A percentile compares a stretch with the other conserved stretches of the same genome.
Conservation (phyloP, 2,113 vertebrate genomes). For the Sceloporus undulatus region DNA sequence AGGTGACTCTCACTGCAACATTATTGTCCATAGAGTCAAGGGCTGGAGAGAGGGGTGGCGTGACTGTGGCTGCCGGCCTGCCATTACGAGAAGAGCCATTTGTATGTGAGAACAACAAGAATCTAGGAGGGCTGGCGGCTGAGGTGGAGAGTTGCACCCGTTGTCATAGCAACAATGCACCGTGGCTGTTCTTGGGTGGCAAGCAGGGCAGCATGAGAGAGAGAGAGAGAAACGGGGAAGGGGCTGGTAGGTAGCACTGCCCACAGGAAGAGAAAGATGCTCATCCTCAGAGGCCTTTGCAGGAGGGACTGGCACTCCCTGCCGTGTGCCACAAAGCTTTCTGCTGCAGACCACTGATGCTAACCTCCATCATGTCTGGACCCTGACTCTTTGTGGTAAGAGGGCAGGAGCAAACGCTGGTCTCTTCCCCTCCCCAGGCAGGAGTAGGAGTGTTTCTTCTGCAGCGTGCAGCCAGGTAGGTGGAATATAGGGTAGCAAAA, state of each 20-base stretch:
- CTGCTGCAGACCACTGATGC: background rate
- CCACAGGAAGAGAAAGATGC: background rate
- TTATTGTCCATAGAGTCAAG: background rate
- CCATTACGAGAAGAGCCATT: background rate
- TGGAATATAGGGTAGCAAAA: background rate
- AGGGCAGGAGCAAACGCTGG: too few relatives aligned
- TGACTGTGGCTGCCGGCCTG: conserved; percentile 9
- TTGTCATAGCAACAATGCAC: conserved; percentile 10
- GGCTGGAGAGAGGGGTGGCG: background rate
- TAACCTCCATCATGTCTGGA: background rate
- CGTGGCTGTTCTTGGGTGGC: background rate
- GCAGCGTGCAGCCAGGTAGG: background rate
- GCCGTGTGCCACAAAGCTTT: background rate
- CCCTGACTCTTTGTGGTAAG: background rate
- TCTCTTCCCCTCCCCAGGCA: background rate
- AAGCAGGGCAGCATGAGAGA: background rate
- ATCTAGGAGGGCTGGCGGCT: background rate
- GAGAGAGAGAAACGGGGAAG: background rate
- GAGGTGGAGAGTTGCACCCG: background rate
- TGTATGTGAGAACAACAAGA: conserved; percentile 1
- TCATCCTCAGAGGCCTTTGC: too few relatives aligned
- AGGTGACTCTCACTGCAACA: background rate
- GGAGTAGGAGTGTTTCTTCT: background rate
- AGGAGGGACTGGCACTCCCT: background rate
- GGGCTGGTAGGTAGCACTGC: background rate